These are phyloP conservation scores for Capitella teleta DNA, from an alignment of 1,140 invertebrate species.

Conservation along the genomic window DNA sequence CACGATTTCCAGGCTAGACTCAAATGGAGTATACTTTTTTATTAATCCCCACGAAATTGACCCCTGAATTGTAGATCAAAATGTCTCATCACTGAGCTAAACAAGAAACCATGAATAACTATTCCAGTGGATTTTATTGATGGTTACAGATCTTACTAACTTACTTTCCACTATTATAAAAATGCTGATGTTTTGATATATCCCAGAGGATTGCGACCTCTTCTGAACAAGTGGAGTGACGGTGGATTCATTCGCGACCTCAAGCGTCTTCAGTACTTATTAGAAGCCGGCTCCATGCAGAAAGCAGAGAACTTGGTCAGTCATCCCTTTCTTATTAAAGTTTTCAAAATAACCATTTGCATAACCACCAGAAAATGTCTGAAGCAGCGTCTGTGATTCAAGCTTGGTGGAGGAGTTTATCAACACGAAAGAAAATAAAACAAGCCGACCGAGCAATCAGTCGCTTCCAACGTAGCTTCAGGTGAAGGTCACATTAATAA, in stretches of 20 bases:
- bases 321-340: not conserved
- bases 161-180: not conserved
- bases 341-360: not conserved
- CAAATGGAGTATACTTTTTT: no score
- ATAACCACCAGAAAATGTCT: constrained; percentile 19
- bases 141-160: no score
- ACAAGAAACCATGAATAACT: no score
- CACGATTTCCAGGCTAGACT: no score
- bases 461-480: constrained; percentile 33
- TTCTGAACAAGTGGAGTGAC: constrained; percentile 28
- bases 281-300: constrained; percentile 30
- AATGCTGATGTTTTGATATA: not conserved
- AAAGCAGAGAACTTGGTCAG: constrained; percentile 27
- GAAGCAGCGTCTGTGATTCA: constrained; percentile 31
- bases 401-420: constrained; percentile 29
- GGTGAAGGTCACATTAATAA: constrained; percentile 16
- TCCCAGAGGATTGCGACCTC: constrained; percentile 24
- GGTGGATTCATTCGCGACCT: constrained; percentile 32
- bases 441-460: constrained; percentile 29
- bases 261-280: constrained; percentile 14
- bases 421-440: constrained; percentile 23
- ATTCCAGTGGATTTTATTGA: no score
- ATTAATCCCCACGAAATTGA: no score
- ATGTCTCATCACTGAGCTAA: no score
- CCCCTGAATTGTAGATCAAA: no score